Evolutionary conservation across 1,140 invertebrate genomes (phyloP), one percentile per base, ranked within the genome.

Genomic region (Harpegnathos saltator): DNA sequence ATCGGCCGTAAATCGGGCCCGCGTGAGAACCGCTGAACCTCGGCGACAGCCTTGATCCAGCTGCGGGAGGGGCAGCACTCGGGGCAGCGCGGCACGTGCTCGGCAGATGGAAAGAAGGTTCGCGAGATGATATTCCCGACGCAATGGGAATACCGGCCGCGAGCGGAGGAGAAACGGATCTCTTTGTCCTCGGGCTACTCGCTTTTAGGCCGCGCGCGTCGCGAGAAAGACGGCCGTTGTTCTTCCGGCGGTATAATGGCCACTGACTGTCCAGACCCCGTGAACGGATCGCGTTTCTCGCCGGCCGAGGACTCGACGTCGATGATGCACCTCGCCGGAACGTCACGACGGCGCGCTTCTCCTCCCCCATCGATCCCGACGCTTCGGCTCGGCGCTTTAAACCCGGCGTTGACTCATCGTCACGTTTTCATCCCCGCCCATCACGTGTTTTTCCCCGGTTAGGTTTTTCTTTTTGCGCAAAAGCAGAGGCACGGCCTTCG

Each of bases 1-100:
- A n/a, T n/a, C n/a, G n/a, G n/a, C n/a, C 29, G 29, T n/a, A n/a
- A n/a, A n/a, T 33, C 29, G 29, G 29, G 29, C 29, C 38, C 14
- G n/a, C 15, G 58, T 86, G 89, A 91, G 88, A 91, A 77, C 84
- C 89, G 11, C 89, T 89, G 85, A 14, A 61, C 58, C 48, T 82
- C 26, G 17, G 71, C 73, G 54, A 52, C 85, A 82, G 58, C 71
- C 80, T 68, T 78, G 85, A 87, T 85, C 29, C 73, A 84, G 73
- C 59, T 54, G 78, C 50, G 65, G 38, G 52, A 54, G 56, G 54
- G 38, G 22, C 56, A 48, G 22, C 56, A 48, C 81, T 71, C 29
- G 29, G n/a, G n/a, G 29, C 29, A 33, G 29, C 19, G 50, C 19
- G 50, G 89, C 90, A 91, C 87, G 85, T 91, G 90, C 80, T 84